Base-by-base conservation (phyloP, 2,113 vertebrate species). In the Hippopotamus amphibius region DNA sequence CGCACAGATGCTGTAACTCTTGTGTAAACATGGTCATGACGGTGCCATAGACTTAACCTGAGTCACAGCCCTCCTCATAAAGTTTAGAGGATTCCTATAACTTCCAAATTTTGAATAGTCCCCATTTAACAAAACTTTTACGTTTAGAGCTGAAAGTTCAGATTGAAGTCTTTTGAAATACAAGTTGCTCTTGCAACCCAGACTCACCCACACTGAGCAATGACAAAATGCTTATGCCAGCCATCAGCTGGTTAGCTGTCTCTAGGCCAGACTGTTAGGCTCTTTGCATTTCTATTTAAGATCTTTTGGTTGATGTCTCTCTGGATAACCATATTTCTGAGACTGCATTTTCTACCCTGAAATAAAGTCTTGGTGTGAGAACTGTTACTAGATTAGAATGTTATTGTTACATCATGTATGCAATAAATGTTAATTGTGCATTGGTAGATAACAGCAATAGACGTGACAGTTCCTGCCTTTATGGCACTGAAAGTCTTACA, bases 301-400 rank as follows among this genome's bases (percentile, higher is more conserved):
- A 57, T 41, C 16, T 61, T 72, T 33, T 30, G 24, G 37, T 74
- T 61, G 53, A 57, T 17, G 37, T 88, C 65, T 63, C 0, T 55
- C 55, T 91, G 72, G 74, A 28, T 86, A 59, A 59, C 46, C 4
- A 6, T 65, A 16, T 53, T 59, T 14, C 37, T 17, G 10, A 90
- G 74, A 48, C 41, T 76, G 55, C 46, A 4, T 46, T 97, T 95
- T 80, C 65, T 69, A 33, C 33, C n/a, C 55, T 43, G 26, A 88
- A 55, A 50, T 68, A 71, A 85, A 91, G 26, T 69, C 53, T 71
- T n/a, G 41, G 24, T 24, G 90, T 90, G 69, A 91, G 46, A 84
- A 81, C 61, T 48, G 26, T 81, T 71, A 53, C 30, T 55, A 26
- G 37, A 33, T 81, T 46, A 93, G 57, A 82, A 83, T 53, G 46